Base-by-base conservation (phyloP, 2,113 vertebrate genomes). In the Thamnaconus septentrionalis region DNA sequence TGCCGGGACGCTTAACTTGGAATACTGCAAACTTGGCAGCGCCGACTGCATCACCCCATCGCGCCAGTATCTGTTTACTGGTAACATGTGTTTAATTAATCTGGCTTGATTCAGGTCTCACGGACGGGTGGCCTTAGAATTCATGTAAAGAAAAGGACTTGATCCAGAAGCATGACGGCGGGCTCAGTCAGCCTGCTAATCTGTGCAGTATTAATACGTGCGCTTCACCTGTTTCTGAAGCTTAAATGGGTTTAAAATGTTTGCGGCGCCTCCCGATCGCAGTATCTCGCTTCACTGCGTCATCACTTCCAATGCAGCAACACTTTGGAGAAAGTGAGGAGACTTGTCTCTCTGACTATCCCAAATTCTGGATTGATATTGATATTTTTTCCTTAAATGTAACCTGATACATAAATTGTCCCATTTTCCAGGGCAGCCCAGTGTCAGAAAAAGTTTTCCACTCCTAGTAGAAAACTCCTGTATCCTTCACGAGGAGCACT, bases 21-120 rank as follows among this genome's bases (percentile, higher is more conserved):
- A 75, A 84, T 86, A 78, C 66, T 73, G 66, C 80, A 83, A 83
- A 85, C 84, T 80, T 78, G 78, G 76, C 73, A 56, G 64, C 57
- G 40, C 68, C 61, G 57, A 54, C 58, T 63, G 73, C 74, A 69
- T 77, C 79, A 68, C 50, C 31, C 54, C 52, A 12, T 5, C 8
- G 11, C 59, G 43, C 51, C 4, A 6, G 71, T 62, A 53, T 80
- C 67, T 1, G 59, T 81, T 85, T 79, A 73, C 75, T 59, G 49
- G 69, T 68, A 76, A 73, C 61, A 65, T 67, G 59, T 80, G 64
- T 72, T 66, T 61, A 78, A 61, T 80, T 73, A 45, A 67, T 68
- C 79, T 71, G 51, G 18, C 18, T 31, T 31, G 18, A 31, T 31
- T 31, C 18, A 31, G 18, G 18, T 2, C 18, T 31, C 18, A 31